Percentiles rank a stretch among this genome's conserved stretches.
Conservation (phyloP, 64 coral and sea anemone species). For the Montipora foliosa region DNA sequence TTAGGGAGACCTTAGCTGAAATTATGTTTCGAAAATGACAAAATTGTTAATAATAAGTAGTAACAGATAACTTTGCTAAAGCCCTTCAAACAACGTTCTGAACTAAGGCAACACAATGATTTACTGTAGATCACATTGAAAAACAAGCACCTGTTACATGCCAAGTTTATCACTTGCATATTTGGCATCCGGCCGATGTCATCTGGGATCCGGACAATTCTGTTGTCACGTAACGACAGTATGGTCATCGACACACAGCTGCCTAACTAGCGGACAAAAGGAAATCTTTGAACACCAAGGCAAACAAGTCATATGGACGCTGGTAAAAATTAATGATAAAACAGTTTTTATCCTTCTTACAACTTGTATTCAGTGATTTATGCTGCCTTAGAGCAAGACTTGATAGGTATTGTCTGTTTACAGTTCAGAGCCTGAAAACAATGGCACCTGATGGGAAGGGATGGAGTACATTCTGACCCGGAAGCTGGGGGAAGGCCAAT, state of each 20-base stretch:
- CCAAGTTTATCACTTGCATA: constrained; percentile 91
- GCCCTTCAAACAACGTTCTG: no score
- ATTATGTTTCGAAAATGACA: no score
- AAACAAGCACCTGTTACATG: constrained; percentile 75
- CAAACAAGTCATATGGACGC: not conserved
- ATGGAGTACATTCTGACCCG: no score
- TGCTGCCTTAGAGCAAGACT: no score
- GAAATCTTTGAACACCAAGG: constrained; percentile 10
- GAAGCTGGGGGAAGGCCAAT: no score
- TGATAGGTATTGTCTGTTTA: no score
- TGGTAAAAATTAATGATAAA: not conserved
- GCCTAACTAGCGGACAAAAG: constrained; percentile 65
- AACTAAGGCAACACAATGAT: not conserved
- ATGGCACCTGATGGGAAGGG: no score
- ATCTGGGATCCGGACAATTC: constrained; percentile 76
- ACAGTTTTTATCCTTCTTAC: not conserved
- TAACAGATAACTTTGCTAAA: no score
- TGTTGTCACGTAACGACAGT: constrained; percentile 88
- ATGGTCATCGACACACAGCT: constrained; percentile 88
- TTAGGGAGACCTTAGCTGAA: no score
- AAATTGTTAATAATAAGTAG: no score
- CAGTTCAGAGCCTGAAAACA: no score
- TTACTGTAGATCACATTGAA: not conserved
- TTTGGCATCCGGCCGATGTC: constrained; percentile 95
- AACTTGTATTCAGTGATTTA: no score